Conservation (phyloP, 2,888 invertebrate species). For the Drosophila borborema region DNA sequence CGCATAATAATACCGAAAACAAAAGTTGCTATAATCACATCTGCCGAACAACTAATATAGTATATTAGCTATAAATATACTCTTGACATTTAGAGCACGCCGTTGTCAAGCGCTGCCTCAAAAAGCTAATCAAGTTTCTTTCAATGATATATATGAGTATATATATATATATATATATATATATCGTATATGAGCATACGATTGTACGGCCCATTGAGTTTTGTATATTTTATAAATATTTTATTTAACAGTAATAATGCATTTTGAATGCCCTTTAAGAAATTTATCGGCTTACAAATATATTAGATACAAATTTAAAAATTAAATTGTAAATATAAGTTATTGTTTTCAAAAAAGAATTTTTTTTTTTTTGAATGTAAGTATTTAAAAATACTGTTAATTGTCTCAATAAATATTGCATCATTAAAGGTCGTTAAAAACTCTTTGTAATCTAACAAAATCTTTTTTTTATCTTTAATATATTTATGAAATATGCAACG, state of each 20-base stretch:
- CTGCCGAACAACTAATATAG: constrained; percentile 3
- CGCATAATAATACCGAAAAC: not conserved
- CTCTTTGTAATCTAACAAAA: too few relatives aligned
- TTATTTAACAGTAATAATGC: not conserved
- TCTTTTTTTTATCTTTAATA: not conserved
- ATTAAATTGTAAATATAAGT: too few relatives aligned
- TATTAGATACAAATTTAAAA: not conserved
- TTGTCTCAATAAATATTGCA: too few relatives aligned
- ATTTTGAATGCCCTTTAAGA: not conserved
- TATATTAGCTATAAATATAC: constrained; percentile 14
- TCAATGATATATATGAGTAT: not conserved
- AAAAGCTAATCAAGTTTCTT: not conserved
- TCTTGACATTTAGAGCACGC: constrained; percentile 9
- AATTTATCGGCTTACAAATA: not conserved
- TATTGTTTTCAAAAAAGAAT: too few relatives aligned
- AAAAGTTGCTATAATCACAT: constrained; percentile 5
- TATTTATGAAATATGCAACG: not conserved
- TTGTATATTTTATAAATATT: not conserved
- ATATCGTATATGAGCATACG: too few relatives aligned
- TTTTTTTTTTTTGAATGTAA: too few relatives aligned
- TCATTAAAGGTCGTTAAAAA: too few relatives aligned
- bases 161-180: too few relatives aligned
- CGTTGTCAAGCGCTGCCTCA: constrained; percentile 18
- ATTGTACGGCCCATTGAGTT: too few relatives aligned
- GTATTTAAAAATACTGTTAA: too few relatives aligned